A percentile compares a stretch with the other conserved stretches of the same genome.
Conservation (phyloP, 2,888 invertebrate species). For the Athetis lepigone region DNA sequence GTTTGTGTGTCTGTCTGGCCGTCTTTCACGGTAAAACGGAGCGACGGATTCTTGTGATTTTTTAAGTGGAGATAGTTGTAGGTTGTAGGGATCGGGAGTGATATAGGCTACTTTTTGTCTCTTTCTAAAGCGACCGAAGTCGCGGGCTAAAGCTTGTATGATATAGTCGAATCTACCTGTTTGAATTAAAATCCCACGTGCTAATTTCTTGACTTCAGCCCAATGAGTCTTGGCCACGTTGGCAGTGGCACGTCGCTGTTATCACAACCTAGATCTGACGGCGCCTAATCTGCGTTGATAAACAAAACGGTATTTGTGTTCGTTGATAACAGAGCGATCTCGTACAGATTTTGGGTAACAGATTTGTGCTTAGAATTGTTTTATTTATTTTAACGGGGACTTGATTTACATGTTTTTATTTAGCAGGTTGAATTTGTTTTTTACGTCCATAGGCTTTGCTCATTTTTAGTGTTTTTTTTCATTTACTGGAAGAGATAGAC, state of each 20-base stretch:
- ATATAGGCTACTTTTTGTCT: too few relatives aligned
- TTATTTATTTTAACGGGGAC: conserved; percentile 7
- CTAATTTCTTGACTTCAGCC: conserved; percentile 33
- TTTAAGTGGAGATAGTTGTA: too few relatives aligned
- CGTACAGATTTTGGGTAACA: conserved; percentile 50
- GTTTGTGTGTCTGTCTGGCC: too few relatives aligned
- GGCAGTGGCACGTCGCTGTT: conserved; percentile 46
- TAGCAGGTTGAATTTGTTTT: too few relatives aligned
- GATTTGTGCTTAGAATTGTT: conserved; percentile 43
- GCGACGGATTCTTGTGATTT: too few relatives aligned
- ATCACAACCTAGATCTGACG: conserved; percentile 64
- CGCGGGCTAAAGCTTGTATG: too few relatives aligned
- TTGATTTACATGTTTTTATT: conserved; percentile 11
- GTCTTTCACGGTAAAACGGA: too few relatives aligned
- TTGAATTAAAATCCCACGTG: conserved; percentile 5
- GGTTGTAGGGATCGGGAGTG: too few relatives aligned
- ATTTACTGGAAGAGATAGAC: too few relatives aligned
- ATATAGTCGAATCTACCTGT: conserved; percentile 31
- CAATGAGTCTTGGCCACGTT: conserved; percentile 35
- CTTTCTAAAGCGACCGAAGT: too few relatives aligned
- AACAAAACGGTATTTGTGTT: conserved; percentile 59
- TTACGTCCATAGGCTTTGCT: too few relatives aligned
- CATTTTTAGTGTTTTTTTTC: too few relatives aligned
- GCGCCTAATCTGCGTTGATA: conserved; percentile 60
- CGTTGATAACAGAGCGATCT: conserved; percentile 57